Evolutionary conservation across 2,888 invertebrate genomes (phyloP), one percentile per base, ranked within the genome.

Genomic region (Acrocera orbiculus): DNA sequence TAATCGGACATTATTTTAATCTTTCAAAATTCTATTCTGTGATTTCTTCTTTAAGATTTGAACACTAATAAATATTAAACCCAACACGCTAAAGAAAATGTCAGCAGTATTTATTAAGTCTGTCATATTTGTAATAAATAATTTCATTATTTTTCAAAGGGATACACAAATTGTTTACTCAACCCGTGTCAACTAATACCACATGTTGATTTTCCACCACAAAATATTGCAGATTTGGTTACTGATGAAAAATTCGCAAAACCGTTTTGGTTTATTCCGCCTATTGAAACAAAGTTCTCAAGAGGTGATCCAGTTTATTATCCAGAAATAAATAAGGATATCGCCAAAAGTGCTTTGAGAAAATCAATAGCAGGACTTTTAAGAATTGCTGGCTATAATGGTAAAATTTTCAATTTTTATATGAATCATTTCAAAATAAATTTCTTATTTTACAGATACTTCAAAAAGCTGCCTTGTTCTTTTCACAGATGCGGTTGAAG

Each of bases 101-200:
- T n/a, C n/a, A n/a, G n/a, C n/a, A n/a, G n/a, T n/a, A n/a, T n/a
- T n/a, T n/a, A n/a, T n/a, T n/a, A n/a, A n/a, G n/a, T n/a, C n/a
- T n/a, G n/a, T n/a, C n/a, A n/a, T n/a, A n/a, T n/a, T n/a, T n/a
- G n/a, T n/a, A n/a, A n/a, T n/a, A n/a, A n/a, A n/a, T n/a, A n/a
- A n/a, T n/a, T n/a, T n/a, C n/a, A n/a, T 24, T 11, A 29, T 35
- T 6, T 15, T 32, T 38, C 32, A 4, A 14, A 56, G 58, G 57
- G 57, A 2, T 46, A 50, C 2, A 54, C 53, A 5, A 58, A 54
- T 32, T 57, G 56, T 38, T 41, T 57, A 9, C 40, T 56, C 0
- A 58, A 58, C 42, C 56, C 58, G 6, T 54, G 54, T 29, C 57
- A 58, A 47, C 52, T 58, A 48, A 55, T 58, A 45, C 59, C 59